phyloP scores from a whole-genome alignment of 2,797 vertebrate genomes.

The Cyclopterus lumpus region DNA sequence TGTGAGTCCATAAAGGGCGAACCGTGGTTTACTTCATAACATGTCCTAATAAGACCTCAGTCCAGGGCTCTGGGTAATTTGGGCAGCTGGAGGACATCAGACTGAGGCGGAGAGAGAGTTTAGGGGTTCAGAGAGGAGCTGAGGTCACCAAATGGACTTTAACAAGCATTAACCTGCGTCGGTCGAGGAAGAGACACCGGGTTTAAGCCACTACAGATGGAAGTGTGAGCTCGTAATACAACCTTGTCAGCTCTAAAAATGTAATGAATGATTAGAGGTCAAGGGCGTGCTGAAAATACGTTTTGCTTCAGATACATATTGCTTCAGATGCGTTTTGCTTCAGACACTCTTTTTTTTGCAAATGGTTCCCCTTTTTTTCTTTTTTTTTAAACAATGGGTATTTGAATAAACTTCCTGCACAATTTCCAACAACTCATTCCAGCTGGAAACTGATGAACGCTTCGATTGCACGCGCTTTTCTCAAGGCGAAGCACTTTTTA shows the following conservation, averaged over 20 bases:
- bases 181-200: conserved; percentile 30
- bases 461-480: neutral
- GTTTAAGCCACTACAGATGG: conserved; percentile 48
- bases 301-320: conserved; percentile 20
- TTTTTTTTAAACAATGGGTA: conserved; percentile 3
- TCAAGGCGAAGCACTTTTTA: neutral
- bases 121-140: conserved; percentile 48
- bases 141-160: conserved; percentile 65
- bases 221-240: conserved; percentile 38
- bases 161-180: conserved; percentile 60
- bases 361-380: neutral
- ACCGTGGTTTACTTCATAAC: conserved; percentile 28
- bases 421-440: conserved; percentile 14
- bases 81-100: conserved; percentile 63
- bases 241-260: conserved; percentile 23
- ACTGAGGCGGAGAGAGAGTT: conserved; percentile 19
- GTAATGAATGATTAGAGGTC: conserved; percentile 52
- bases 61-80: conserved; percentile 22
- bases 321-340: conserved; percentile 11
- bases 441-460: conserved; percentile 20
- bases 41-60: conserved; percentile 36
- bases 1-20: conserved; percentile 22
- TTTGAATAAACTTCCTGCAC: neutral
- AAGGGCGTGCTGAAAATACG: conserved; percentile 30
- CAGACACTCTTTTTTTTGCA: conserved; percentile 11